phyloP scores from a whole-genome alignment of 2,888 invertebrate species.

The Cactoblastis cactorum region DNA sequence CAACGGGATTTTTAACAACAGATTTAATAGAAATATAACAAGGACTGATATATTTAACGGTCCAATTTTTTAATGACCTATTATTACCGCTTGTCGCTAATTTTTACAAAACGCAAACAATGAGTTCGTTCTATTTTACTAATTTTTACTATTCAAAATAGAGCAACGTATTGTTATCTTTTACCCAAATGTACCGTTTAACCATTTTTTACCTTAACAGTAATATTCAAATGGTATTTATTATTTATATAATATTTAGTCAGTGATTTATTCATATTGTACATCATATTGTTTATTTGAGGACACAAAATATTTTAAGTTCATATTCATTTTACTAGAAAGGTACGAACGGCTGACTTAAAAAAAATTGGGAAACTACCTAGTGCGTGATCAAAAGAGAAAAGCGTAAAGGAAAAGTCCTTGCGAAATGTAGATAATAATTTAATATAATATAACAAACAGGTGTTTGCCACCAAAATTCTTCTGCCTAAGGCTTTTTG shows the following conservation, averaged over 20 bases:
- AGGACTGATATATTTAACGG: slow-evolving; percentile 60
- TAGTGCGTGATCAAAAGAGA: too few species aligned
- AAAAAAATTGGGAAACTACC: too few species aligned
- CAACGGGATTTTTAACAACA: slow-evolving; percentile 22
- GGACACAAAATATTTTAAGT: too few species aligned
- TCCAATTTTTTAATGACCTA: slow-evolving; percentile 33
- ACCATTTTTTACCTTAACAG: slow-evolving; percentile 14
- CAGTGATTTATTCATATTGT: too few species aligned
- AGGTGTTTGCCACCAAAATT: too few species aligned
- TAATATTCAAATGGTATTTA: background rate
- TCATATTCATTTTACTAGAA: too few species aligned
- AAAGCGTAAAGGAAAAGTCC: too few species aligned
- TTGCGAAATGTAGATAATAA: too few species aligned
- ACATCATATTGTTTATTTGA: too few species aligned
- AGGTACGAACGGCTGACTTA: too few species aligned
- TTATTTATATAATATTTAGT: background rate
- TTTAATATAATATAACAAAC: too few species aligned
- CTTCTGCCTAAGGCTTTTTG: too few species aligned
- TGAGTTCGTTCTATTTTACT: slow-evolving; percentile 57
- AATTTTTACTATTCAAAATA: slow-evolving; percentile 50
- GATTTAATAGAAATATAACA: slow-evolving; percentile 32
- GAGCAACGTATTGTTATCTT: slow-evolving; percentile 39
- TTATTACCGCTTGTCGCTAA: slow-evolving; percentile 27
- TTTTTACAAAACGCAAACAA: slow-evolving; percentile 38
- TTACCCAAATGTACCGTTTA: slow-evolving; percentile 16